A percentile compares a stretch with the other conserved stretches of the same genome.
These are phyloP conservation scores for Xylota segnis DNA, from an alignment of 2,888 invertebrate genomes.

Conservation along the genomic window DNA sequence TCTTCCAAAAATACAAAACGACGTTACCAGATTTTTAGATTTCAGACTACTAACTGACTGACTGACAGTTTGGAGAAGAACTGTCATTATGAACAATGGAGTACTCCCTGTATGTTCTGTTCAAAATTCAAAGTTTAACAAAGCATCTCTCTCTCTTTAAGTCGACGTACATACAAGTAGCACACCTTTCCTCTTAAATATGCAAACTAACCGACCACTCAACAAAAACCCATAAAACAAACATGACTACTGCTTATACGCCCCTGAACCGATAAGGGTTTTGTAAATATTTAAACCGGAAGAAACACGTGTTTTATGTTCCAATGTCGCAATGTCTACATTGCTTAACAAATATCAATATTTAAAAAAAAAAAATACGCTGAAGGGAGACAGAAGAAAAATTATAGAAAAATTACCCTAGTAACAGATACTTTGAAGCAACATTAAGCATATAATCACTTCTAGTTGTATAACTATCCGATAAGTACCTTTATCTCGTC, in stretches of 20 bases:
- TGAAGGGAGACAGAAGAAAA: not conserved
- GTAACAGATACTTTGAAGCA: constrained; percentile 29
- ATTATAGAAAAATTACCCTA: not conserved
- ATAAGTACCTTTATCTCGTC: constrained; percentile 24
- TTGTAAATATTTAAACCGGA: constrained; percentile 32
- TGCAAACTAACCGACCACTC: constrained; percentile 6
- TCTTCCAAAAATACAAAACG: no score
- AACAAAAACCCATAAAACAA: not conserved
- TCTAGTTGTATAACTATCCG: constrained; percentile 38
- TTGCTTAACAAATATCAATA: constrained; percentile 10
- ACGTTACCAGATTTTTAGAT: no score
- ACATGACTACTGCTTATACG: not conserved
- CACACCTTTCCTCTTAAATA: constrained; percentile 3
- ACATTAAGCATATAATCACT: constrained; percentile 18
- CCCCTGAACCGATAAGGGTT: constrained; percentile 25
- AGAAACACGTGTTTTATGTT: constrained; percentile 30
- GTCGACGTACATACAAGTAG: no score
- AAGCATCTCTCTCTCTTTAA: no score
- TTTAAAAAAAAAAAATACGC: constrained; percentile 6
- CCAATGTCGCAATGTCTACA: not conserved
- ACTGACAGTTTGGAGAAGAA: no score
- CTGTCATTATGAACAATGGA: no score
- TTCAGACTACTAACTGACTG: no score
- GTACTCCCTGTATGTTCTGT: no score
- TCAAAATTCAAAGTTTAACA: no score